Evolutionary conservation across 2,113 vertebrate species (phyloP).

Genomic region (Myrmecophaga tridactyla): DNA sequence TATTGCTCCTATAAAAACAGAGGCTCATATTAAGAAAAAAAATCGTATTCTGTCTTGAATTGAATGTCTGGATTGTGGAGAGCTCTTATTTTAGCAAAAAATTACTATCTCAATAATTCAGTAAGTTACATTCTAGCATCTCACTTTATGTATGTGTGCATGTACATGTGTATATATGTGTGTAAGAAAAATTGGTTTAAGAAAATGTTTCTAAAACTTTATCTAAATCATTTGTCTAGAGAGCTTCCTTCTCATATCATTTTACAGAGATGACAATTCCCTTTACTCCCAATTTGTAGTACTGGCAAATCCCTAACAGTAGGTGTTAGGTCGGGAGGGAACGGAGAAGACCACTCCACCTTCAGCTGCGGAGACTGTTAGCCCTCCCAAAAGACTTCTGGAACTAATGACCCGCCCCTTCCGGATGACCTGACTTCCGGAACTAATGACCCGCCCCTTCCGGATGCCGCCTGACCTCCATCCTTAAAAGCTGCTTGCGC

Average conservation of each 20-base stretch:
- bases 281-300: neutral
- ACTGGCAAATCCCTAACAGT: neutral
- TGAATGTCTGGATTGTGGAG: neutral
- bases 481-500: no score
- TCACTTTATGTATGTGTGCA: neutral
- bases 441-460: no score
- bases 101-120: no score
- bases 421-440: no score
- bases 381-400: no score
- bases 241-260: slow-evolving; percentile 28
- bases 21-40: slow-evolving; percentile 5
- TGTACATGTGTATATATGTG: no score
- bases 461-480: no score
- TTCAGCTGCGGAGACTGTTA: no score
- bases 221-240: neutral
- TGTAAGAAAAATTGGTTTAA: neutral
- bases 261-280: neutral
- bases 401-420: no score
- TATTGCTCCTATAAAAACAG: slow-evolving; percentile 2
- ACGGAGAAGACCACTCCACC: no score
- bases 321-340: no score
- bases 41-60: neutral
- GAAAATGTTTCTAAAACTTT: neutral
- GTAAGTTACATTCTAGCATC: neutral
- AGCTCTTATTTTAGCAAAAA: neutral